phyloP scores from a whole-genome alignment of 2,797 vertebrate species.

The Sphaeramia orbicularis region DNA sequence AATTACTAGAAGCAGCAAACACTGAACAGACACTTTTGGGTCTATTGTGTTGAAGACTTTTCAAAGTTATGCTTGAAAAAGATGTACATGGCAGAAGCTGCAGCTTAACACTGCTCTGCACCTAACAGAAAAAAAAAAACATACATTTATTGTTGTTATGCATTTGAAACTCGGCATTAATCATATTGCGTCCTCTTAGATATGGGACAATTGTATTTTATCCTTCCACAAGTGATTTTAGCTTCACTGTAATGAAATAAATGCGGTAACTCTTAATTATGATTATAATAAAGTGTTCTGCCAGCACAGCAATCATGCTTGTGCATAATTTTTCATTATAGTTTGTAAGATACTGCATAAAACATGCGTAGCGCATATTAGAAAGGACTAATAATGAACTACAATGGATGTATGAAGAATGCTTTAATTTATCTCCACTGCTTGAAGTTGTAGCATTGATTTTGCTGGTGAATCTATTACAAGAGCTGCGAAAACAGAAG shows the following conservation, averaged over 20 bases:
- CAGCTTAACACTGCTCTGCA: conserved; percentile 10
- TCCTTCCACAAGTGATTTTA: conserved; percentile 24
- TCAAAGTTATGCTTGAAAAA: conserved; percentile 31
- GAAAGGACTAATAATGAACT: conserved; percentile 18
- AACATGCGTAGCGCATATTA: conserved; percentile 30
- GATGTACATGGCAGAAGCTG: conserved; percentile 2
- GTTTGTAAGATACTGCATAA: conserved; percentile 12
- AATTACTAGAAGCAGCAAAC: conserved; percentile 53
- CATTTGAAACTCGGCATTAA: conserved; percentile 21
- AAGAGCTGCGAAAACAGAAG: conserved; percentile 21
- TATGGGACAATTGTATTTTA: conserved; percentile 16
- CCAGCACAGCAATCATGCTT: neutral
- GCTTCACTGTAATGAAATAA: conserved; percentile 31
- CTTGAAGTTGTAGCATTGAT: conserved; percentile 37
- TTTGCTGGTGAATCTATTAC: conserved; percentile 56
- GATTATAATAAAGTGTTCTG: conserved; percentile 20
- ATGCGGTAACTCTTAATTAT: conserved; percentile 28
- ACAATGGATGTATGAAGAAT: conserved; percentile 17
- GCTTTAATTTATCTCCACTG: conserved; percentile 25
- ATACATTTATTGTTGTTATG: no score
- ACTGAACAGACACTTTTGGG: conserved; percentile 35
- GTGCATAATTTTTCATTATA: conserved; percentile 1
- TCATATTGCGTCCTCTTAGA: conserved; percentile 18
- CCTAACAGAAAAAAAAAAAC: neutral
- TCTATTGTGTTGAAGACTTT: conserved; percentile 28